Evolutionary conservation across 2,113 vertebrate genomes (phyloP).

Genomic region (Corydoras sp.): DNA sequence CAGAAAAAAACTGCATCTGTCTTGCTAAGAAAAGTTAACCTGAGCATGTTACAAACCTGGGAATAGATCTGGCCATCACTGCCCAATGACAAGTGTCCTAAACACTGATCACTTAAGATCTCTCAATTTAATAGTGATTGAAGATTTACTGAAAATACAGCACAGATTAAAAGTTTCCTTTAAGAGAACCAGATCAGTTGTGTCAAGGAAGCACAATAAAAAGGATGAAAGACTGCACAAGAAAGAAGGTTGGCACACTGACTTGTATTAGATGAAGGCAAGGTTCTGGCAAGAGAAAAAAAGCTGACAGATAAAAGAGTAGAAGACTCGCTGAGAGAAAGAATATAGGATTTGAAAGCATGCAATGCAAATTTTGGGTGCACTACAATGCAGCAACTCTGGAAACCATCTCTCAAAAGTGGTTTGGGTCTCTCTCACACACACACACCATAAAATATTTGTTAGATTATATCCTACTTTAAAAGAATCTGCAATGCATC

Average conservation of each 20-base stretch:
- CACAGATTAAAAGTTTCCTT: background rate
- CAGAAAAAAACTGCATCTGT: background rate
- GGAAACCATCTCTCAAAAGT: background rate
- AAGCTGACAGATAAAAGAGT: background rate
- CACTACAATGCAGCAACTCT: background rate
- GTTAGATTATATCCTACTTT: too few relatives aligned
- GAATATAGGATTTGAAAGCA: background rate
- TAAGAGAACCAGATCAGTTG: conserved; percentile 2
- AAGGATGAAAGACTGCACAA: background rate
- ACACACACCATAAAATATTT: too few relatives aligned
- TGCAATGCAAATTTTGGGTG: background rate
- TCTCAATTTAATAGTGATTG: too few relatives aligned
- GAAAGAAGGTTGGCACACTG: background rate
- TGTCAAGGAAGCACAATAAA: background rate
- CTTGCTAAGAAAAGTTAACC: background rate
- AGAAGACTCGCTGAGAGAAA: background rate
- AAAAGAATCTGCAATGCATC: too few relatives aligned
- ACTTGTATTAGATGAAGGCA: background rate
- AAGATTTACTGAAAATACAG: too few relatives aligned
- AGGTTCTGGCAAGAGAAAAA: conserved; percentile 1
- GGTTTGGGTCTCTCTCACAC: too few relatives aligned
- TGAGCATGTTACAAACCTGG: too few relatives aligned
- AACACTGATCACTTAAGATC: too few relatives aligned
- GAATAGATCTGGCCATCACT: too few relatives aligned
- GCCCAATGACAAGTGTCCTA: too few relatives aligned